These are phyloP conservation scores for Melanaphis sacchari DNA, from an alignment of 1,140 invertebrate species.

Conservation along the genomic window DNA sequence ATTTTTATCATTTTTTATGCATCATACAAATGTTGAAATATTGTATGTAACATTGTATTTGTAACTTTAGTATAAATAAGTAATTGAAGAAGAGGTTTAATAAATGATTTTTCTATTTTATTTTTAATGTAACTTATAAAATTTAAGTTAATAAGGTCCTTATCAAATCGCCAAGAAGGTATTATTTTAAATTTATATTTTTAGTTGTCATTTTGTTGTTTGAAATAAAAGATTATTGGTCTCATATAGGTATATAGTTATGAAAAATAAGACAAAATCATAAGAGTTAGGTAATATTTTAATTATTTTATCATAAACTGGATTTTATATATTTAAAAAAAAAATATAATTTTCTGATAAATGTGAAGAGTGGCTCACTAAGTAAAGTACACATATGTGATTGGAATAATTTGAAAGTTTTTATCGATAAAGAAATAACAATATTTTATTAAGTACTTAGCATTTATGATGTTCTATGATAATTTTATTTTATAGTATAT, in stretches of 20 bases:
- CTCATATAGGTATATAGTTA: not conserved
- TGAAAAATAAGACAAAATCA: not conserved
- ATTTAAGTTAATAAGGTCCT: not conserved
- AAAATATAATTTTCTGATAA: not conserved
- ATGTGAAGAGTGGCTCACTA: not conserved
- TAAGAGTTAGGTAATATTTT: not conserved
- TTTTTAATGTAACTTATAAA: not conserved
- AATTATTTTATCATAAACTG: not conserved
- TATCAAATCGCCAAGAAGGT: not conserved
- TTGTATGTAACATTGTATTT: not conserved
- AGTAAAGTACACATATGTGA: too few species aligned
- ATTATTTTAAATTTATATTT: not conserved
- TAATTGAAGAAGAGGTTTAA: not conserved
- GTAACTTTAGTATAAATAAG: not conserved
- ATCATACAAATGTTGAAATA: not conserved
- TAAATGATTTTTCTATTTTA: not conserved
- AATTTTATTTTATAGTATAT: not conserved
- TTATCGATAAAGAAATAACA: not conserved
- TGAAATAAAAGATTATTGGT: not conserved
- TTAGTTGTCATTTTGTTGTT: not conserved
- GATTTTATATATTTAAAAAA: too few species aligned
- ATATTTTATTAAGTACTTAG: not conserved
- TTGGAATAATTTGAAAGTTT: not conserved
- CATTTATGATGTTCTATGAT: not conserved
- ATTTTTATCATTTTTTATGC: not conserved